A percentile compares a stretch with the other conserved stretches of the same genome.
These are phyloP conservation scores for Meloidogyne exigua DNA, from an alignment of 1,140 invertebrate genomes.

Conservation along the genomic window DNA sequence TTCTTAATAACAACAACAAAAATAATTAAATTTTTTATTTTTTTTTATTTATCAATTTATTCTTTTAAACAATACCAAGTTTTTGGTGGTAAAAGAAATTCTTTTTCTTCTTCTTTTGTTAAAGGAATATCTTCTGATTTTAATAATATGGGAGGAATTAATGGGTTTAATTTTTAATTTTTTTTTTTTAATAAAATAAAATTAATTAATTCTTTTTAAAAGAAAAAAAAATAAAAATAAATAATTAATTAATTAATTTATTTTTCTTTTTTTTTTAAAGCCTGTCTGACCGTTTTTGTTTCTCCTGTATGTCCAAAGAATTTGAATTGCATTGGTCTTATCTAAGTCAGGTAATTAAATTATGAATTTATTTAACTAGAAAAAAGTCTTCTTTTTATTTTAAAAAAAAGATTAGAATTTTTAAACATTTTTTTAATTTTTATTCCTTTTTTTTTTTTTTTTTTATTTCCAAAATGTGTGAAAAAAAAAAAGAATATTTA, in stretches of 20 bases:
- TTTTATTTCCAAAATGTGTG: neutral
- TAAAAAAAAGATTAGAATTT: too few relatives aligned
- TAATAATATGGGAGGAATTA: neutral
- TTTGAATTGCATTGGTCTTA: conserved; percentile 56
- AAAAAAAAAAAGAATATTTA: neutral
- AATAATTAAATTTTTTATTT: neutral
- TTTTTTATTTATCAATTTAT: neutral
- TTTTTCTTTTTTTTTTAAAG: conserved; percentile 36
- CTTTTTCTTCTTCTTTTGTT: neutral
- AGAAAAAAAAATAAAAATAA: too few relatives aligned
- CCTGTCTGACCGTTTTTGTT: conserved; percentile 49
- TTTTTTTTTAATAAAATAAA: too few relatives aligned
- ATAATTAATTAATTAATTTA: too few relatives aligned
- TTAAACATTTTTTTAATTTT: neutral
- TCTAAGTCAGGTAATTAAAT: conserved; percentile 51
- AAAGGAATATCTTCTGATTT: neutral
- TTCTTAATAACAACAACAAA: neutral
- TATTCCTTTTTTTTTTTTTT: neutral
- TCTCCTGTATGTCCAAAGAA: conserved; percentile 57
- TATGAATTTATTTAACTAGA: too few relatives aligned
- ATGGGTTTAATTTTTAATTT: neutral
- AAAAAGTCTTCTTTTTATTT: neutral
- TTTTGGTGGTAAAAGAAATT: neutral
- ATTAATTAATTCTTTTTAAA: too few relatives aligned
- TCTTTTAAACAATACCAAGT: neutral